Percentiles rank a stretch among this genome's conserved stretches.
phyloP scores from a whole-genome alignment of 2,888 invertebrate genomes.

The Dichetophora obliterata region DNA sequence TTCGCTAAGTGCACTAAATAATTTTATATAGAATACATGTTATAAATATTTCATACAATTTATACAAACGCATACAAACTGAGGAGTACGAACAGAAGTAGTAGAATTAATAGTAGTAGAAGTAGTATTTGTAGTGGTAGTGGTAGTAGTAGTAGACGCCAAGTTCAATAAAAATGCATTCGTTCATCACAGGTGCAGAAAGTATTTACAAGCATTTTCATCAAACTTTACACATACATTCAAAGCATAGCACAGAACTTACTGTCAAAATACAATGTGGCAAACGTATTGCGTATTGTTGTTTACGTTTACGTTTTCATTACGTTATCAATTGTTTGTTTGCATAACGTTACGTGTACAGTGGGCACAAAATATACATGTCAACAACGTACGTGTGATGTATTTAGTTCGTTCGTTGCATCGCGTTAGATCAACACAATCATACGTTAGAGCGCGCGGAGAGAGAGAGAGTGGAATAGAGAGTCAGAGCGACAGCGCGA shows the following conservation, averaged over 20 bases:
- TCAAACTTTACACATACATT: conserved; percentile 62
- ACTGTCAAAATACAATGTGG: conserved; percentile 48
- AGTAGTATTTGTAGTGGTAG: conserved; percentile 18
- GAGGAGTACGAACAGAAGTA: conserved; percentile 5
- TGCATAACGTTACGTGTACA: not conserved
- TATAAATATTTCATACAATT: conserved; percentile 60
- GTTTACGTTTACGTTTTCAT: conserved; percentile 15
- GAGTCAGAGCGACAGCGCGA: conserved; percentile 19
- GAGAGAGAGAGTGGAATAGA: not conserved
- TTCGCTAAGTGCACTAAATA: not conserved
- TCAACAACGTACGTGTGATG: not conserved
- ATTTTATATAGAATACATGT: conserved; percentile 48
- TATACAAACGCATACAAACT: conserved; percentile 47
- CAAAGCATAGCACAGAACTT: conserved; percentile 51
- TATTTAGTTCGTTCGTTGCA: not conserved
- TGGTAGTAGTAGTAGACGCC: conserved; percentile 2
- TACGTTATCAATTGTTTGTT: conserved; percentile 2
- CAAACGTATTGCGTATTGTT: conserved; percentile 24
- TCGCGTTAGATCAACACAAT: not conserved
- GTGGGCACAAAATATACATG: not conserved
- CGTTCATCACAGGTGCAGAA: conserved; percentile 40
- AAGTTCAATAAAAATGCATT: conserved; percentile 9
- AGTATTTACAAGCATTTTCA: conserved; percentile 67
- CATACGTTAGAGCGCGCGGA: not conserved
- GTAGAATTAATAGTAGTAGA: conserved; percentile 2